Evolutionary conservation across 2,113 vertebrate genomes (phyloP), one percentile per base, ranked within the genome.

Genomic region (Rhinopomastus cyanomelas): DNA sequence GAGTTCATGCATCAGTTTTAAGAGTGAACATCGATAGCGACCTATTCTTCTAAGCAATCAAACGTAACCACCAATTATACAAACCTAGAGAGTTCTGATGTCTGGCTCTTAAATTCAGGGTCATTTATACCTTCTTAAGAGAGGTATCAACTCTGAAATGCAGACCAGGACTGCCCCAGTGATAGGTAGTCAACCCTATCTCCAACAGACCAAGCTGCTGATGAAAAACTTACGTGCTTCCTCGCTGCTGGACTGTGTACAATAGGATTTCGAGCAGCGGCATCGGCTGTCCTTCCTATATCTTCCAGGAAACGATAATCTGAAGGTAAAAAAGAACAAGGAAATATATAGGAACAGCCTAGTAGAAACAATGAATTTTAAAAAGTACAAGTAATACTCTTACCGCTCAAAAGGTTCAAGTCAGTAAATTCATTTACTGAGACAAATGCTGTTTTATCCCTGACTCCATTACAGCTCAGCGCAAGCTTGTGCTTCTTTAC

Each of bases 261-360:
- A 65, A 97, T 88, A 36, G 29, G 15, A 85, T 98, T 98, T 96
- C 99, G 98, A 91, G 95, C 97, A 84, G 98, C 97, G n/a, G 97
- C 76, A 56, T 99, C 98, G 37, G 98, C 97, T 93, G 98, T 96
- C 86, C 99, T 98, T 81, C 98, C 98, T 4, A 98, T 98, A 36
- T 99, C 99, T 97, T 99, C 99, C 94, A 99, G 97, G 90, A 99
- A 98, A 76, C 98, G 97, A 96, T 99, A 99, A 97, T 99, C 99
- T 99, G 85, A 71, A 95, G 27, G 77, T 64, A 36, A 68, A 73
- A 42, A 88, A 81, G 59, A 56, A 89, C n/a, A 93, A 53, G 68
- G 61, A 89, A 84, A 90, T 74, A 84, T 27, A 29, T 25, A 56
- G 55, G 4, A 14, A 11, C 65, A 62, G 48, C 3, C 14, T 39